Conservation (phyloP, 2,113 vertebrate species). For the Tragelaphus scriptus region DNA sequence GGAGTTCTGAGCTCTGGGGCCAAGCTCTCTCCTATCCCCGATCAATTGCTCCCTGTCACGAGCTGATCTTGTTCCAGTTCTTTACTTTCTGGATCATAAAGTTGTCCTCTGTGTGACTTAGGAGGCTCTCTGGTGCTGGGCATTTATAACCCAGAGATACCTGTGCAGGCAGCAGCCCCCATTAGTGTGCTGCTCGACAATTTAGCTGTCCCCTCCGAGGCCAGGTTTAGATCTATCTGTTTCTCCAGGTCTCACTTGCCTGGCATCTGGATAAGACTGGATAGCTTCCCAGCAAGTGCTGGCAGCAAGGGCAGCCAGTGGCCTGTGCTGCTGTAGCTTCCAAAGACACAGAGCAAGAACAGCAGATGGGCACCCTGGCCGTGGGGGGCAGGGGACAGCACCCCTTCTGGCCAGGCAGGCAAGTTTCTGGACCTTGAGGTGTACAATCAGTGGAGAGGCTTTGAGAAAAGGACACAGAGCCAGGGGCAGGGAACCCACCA, state of each 20-base stretch:
- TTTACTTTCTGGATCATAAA: slow-evolving; percentile 75
- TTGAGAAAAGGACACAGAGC: not conserved
- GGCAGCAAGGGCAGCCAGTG: not conserved
- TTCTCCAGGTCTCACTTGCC: not conserved
- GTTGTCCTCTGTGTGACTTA: slow-evolving; percentile 70
- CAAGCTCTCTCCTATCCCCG: not conserved
- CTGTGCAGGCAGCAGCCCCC: slow-evolving; percentile 36
- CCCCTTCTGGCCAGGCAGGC: not conserved
- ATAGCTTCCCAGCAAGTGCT: not conserved
- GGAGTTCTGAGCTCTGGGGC: slow-evolving; percentile 41
- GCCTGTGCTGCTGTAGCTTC: not conserved
- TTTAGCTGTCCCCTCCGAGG: slow-evolving; percentile 62
- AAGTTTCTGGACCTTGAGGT: not conserved
- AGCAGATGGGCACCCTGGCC: not conserved
- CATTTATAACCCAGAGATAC: slow-evolving; percentile 60
- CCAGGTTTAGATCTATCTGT: slow-evolving; percentile 50
- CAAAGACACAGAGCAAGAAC: not conserved
- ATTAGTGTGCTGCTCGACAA: slow-evolving; percentile 29
- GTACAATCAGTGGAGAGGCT: not conserved
- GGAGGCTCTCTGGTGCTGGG: slow-evolving; percentile 42
- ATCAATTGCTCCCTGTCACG: slow-evolving; percentile 65
- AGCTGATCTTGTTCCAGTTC: slow-evolving; percentile 62
- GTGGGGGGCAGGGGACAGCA: accelerated
- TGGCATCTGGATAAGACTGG: not conserved
- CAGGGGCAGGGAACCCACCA: not conserved